Evolutionary conservation across 2,113 vertebrate species (phyloP), one percentile per base, ranked within the genome.

Genomic region (Corapipo altera): DNA sequence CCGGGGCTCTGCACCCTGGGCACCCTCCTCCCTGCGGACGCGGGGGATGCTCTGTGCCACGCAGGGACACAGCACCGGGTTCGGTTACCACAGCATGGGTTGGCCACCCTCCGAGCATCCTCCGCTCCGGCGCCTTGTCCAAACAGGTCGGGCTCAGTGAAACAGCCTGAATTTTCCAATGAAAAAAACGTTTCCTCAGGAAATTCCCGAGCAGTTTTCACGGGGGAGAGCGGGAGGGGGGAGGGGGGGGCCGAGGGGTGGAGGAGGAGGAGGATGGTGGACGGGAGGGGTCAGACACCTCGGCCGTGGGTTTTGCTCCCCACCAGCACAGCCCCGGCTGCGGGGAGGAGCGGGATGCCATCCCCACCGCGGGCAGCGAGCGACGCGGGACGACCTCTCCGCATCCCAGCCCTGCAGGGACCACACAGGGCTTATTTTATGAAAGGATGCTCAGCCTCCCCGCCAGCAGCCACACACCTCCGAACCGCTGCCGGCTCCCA

Each of bases 201-300:
- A 96, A 97, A 96, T 96, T 95, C 96, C 96, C 32, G 3, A 94
- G 78, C 88, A 81, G 81, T 85, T 95, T 93, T 89, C 77, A 77
- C 1, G 9, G 55, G 22, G n/a, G 51, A 39, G 22, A 41, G 88
- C 8, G 33, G 61, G 24, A 7, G 49, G 19, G 27, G 46, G n/a
- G 21, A 18, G 88, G 71, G 13, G 54, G 30, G 32, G 7, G 30
- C 3, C 58, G 62, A 70, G 41, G 71, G 78, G 62, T 41, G 32
- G 41, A 76, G 80, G n/a, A 76, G 21, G 48, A 78, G 62, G 39
- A 87, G 82, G 12, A 12, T 27, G n/a, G 10, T 6, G 35, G n/a
- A 75, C 6, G 2, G 73, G 85, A 80, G 24, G 32, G 81, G 30
- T 79, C 73, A 33, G 57, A 70, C 41, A 58, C 73, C 35, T 64